Evolutionary conservation across 2,888 invertebrate genomes (phyloP).

Genomic region (Eudemis profundana): DNA sequence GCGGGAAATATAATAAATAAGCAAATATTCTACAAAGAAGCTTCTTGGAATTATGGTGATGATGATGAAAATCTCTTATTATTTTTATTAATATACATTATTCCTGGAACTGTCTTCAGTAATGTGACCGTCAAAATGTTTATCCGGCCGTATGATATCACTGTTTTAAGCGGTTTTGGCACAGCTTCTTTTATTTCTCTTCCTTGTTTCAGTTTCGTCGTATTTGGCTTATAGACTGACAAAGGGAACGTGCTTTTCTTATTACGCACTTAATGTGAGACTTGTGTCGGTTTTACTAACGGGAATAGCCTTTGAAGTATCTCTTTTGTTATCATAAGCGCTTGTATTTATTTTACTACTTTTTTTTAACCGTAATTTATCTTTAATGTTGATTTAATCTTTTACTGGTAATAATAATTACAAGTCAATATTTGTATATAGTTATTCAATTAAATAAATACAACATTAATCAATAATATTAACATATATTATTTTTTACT

Average conservation of each 20-base stretch:
- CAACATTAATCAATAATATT: no score
- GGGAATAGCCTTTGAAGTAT: neutral
- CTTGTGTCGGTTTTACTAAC: constrained; percentile 23
- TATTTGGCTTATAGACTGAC: constrained; percentile 56
- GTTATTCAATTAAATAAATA: no score
- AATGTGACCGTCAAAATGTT: constrained; percentile 20
- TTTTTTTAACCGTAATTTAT: no score
- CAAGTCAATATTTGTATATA: no score
- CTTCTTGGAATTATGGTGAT: neutral
- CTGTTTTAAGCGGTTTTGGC: constrained; percentile 64
- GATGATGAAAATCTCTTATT: neutral
- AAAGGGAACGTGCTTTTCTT: constrained; percentile 46
- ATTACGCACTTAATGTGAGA: constrained; percentile 39
- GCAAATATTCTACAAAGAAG: no score
- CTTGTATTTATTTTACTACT: no score
- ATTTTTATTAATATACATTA: neutral
- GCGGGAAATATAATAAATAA: no score
- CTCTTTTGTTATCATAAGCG: neutral
- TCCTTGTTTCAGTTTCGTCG: constrained; percentile 55
- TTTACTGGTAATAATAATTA: no score
- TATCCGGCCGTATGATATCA: constrained; percentile 52
- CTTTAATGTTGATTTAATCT: no score
- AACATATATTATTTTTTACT: no score
- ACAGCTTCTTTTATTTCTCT: constrained; percentile 50
- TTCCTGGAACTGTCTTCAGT: constrained; percentile 10